Evolutionary conservation across 2,888 invertebrate genomes (phyloP).

Genomic region (Erpobdella octoculata): DNA sequence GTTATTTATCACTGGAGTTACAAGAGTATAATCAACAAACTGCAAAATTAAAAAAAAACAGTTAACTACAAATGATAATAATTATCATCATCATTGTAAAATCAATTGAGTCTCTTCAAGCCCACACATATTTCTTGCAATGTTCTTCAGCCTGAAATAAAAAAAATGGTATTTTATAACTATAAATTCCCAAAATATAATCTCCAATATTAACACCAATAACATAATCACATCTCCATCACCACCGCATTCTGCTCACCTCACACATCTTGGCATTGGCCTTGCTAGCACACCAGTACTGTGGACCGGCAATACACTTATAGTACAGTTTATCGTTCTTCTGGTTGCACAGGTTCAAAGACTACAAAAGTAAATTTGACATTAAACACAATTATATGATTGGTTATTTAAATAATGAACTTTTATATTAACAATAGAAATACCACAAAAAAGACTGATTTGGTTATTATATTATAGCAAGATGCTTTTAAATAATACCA

Average conservation of each 20-base stretch:
- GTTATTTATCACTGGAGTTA: no score
- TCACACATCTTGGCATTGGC: constrained; percentile 42
- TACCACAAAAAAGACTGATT: not conserved
- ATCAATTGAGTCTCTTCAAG: not conserved
- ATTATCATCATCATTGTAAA: no score
- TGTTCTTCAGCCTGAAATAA: constrained; percentile 21
- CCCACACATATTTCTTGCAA: constrained; percentile 24
- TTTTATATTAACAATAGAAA: not conserved
- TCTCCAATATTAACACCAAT: not conserved
- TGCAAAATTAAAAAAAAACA: no score
- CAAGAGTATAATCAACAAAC: no score
- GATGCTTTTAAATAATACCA: not conserved
- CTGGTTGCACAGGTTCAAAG: constrained; percentile 9
- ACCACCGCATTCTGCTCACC: constrained; percentile 35
- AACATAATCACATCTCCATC: not conserved
- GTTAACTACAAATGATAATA: no score
- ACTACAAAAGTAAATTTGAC: not conserved
- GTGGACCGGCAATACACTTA: constrained; percentile 43
- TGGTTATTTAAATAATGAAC: not conserved
- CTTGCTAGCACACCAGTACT: constrained; percentile 43
- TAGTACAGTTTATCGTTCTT: constrained; percentile 12
- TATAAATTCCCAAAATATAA: not conserved
- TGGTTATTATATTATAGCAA: not conserved
- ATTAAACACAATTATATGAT: not conserved
- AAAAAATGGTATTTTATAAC: not conserved